A percentile compares a stretch with the other conserved stretches of the same genome.
Conservation (phyloP, 2,888 invertebrate genomes). For the Pyralis farinalis region DNA sequence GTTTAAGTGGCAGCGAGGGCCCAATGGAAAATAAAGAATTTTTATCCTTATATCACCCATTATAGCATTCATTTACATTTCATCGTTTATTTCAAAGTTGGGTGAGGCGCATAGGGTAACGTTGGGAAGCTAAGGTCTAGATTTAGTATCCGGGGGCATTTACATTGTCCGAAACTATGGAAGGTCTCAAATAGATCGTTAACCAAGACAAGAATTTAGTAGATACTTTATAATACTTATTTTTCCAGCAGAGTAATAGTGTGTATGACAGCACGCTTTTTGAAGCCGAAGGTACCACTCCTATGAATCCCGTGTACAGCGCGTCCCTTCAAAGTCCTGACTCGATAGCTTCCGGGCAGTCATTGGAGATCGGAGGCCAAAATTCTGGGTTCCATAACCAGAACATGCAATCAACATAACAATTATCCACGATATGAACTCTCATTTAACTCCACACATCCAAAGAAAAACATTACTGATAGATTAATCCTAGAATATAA, state of each 20-base stretch:
- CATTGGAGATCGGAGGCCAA: constrained; percentile 56
- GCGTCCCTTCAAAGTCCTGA: constrained; percentile 87
- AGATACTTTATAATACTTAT: constrained; percentile 6
- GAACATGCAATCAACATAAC: constrained; percentile 66
- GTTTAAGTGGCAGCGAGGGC: no score
- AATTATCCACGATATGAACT: constrained; percentile 16
- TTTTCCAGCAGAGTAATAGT: constrained; percentile 83
- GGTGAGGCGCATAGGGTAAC: no score
- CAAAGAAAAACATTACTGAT: constrained; percentile 38
- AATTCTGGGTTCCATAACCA: constrained; percentile 37
- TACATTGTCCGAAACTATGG: no score
- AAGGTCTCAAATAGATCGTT: no score
- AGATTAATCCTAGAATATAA: constrained; percentile 13
- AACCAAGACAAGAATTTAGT: no score
- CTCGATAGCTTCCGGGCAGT: constrained; percentile 82
- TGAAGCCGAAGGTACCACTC: constrained; percentile 83
- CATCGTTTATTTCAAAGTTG: no score
- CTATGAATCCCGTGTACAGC: constrained; percentile 84
- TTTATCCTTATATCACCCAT: no score
- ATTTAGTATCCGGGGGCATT: no score
- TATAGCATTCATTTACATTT: no score
- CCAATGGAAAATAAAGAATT: no score
- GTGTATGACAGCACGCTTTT: constrained; percentile 87
- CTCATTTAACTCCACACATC: constrained; percentile 26
- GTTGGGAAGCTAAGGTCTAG: no score